Conservation (phyloP, 30 jellyfish, hydroid and myxozoan genomes). For the Catostylus mosaicus region DNA sequence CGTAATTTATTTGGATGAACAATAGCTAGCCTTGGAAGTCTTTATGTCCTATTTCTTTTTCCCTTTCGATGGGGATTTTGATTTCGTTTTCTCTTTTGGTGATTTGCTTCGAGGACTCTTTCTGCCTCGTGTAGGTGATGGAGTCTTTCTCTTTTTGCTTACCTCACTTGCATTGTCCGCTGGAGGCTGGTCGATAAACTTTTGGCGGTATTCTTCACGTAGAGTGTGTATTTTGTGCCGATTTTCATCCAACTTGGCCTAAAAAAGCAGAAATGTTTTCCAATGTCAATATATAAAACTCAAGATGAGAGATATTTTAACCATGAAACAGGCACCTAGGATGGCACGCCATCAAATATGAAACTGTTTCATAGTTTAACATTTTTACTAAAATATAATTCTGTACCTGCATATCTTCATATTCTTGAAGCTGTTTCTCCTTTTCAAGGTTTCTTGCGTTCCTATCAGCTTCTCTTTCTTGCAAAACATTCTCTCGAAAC, state of each 20-base stretch:
- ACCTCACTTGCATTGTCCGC: slow-evolving; percentile 46
- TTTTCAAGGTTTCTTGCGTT: slow-evolving; percentile 76
- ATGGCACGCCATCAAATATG: no score
- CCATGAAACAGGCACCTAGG: no score
- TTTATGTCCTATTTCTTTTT: slow-evolving; percentile 57
- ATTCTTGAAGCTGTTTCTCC: slow-evolving; percentile 78
- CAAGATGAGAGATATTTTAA: not conserved
- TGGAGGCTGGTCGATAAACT: slow-evolving; percentile 70
- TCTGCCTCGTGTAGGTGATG: slow-evolving; percentile 76
- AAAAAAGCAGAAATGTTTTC: not conserved
- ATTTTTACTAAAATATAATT: no score
- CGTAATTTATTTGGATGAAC: no score
- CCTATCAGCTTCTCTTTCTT: slow-evolving; percentile 83
- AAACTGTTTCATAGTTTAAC: no score
- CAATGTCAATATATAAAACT: not conserved
- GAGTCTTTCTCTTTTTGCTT: slow-evolving; percentile 73
- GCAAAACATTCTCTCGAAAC: slow-evolving; percentile 69
- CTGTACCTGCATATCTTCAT: slow-evolving; percentile 86
- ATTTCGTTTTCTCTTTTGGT: slow-evolving; percentile 55
- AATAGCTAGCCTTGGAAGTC: no score
- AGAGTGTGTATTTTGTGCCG: slow-evolving; percentile 55
- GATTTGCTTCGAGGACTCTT: slow-evolving; percentile 75
- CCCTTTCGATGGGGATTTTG: slow-evolving; percentile 73
- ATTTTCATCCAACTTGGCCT: slow-evolving; percentile 71
- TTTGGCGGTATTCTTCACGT: slow-evolving; percentile 74